Conservation (phyloP, 2,113 vertebrate species). For the Passer montanus region DNA sequence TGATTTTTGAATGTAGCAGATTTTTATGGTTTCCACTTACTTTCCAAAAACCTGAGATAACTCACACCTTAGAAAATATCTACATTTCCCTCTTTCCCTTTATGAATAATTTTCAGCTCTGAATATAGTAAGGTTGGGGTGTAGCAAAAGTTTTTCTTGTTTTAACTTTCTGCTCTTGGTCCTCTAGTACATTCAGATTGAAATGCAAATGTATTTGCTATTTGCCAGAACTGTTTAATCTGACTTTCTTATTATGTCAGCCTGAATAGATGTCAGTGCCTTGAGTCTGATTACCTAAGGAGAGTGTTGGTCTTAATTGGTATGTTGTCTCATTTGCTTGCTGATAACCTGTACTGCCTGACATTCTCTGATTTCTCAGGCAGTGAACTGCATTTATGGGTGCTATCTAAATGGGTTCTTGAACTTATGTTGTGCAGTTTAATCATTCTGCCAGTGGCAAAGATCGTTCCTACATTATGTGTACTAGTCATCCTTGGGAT, state of each 20-base stretch:
- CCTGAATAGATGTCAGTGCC: background rate
- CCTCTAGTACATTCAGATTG: background rate
- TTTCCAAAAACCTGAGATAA: background rate
- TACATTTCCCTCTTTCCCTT: background rate
- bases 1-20: background rate
- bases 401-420: background rate
- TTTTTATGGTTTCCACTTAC: background rate
- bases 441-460: background rate
- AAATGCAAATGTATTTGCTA: background rate
- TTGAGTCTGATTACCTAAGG: background rate
- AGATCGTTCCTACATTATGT: background rate
- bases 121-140: background rate
- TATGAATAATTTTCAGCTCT: background rate
- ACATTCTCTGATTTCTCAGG: background rate
- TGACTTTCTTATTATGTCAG: background rate
- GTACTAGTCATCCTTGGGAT: background rate
- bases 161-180: background rate
- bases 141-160: background rate
- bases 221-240: background rate
- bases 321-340: background rate
- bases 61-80: background rate
- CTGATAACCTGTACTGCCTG: background rate
- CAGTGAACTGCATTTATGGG: background rate
- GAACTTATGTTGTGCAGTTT: background rate
- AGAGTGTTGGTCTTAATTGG: background rate